A percentile compares a stretch with the other conserved stretches of the same genome.
These are phyloP conservation scores for Teleopsis dalmanni DNA, from an alignment of 1,140 invertebrate genomes.

Conservation along the genomic window DNA sequence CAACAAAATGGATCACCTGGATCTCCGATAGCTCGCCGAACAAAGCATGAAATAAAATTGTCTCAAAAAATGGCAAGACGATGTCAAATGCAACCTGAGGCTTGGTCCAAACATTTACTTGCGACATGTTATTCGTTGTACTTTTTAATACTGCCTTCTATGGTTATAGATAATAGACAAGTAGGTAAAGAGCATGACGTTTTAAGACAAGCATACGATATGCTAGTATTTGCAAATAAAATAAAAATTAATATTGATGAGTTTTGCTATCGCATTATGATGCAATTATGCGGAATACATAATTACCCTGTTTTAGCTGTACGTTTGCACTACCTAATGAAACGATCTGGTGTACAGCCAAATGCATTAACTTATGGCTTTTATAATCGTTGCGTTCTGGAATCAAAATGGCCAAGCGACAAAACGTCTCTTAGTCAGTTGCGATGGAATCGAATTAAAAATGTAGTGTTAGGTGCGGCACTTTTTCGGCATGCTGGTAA, in stretches of 20 bases:
- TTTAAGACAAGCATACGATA: constrained; percentile 76
- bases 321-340: constrained; percentile 92
- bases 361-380: constrained; percentile 97
- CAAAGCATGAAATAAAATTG: constrained; percentile 89
- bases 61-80: constrained; percentile 81
- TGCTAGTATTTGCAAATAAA: constrained; percentile 78
- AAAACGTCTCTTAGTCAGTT: constrained; percentile 71
- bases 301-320: constrained; percentile 90
- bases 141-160: constrained; percentile 89
- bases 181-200: constrained; percentile 66
- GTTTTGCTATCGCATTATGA: constrained; percentile 95
- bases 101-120: constrained; percentile 87
- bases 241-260: constrained; percentile 82
- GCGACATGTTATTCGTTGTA: constrained; percentile 91
- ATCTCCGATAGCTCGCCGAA: constrained; percentile 84
- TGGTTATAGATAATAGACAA: constrained; percentile 48
- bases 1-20: constrained; percentile 55
- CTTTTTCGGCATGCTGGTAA: constrained; percentile 69
- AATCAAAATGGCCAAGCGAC: constrained; percentile 89
- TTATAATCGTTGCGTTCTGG: constrained; percentile 72
- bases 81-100: constrained; percentile 65
- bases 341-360: constrained; percentile 84
- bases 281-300: constrained; percentile 95
- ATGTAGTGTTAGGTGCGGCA: constrained; percentile 85
- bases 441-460: constrained; percentile 89